Evolutionary conservation across 2,888 invertebrate species (phyloP), one percentile per base, ranked within the genome.

Genomic region (Hirtodrosophila trivittata): DNA sequence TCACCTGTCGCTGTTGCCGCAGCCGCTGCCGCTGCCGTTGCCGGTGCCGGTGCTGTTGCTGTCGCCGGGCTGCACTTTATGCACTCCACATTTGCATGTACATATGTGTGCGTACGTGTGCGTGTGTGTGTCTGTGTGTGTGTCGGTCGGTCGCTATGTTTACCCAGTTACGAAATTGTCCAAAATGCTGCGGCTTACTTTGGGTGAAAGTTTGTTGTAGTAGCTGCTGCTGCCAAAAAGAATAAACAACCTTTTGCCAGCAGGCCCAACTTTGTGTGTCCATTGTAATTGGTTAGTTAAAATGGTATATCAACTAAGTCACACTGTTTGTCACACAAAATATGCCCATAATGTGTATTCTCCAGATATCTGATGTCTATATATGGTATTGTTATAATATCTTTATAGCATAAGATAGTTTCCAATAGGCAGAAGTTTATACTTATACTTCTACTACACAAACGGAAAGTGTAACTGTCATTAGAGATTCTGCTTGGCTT

Each of bases 111-210:
- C 33, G 13, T 26, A n/a, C 1, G 14, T 56, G 3, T 39, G 26
- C 42, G 14, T 68, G 35, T 41, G 30, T 47, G 45, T 43, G n/a
- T 43, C 1, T 25, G 39, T 41, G 25, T 25, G 39, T 55, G 4
- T n/a, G 39, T 41, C 1, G 4, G 25, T 38, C 10, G 12, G 35
- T 73, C 45, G 41, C 33, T 71, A 56, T 67, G 72, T 75, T 82
- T 87, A 84, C 84, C 87, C 87, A 82, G 82, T 82, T 85, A 82
- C 86, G 86, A 87, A 82, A 82, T 87, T 82, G 78, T 82, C 85
- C 69, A 87, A 86, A 84, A 81, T 66, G 82, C 81, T 77, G 87
- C 82, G 82, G 77, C 82, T 81, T 74, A 81, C 69, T 81, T 21
- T 72, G 78, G 80, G 87, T 72, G 84, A 84, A 84, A 86, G 80